These are phyloP conservation scores for Phytoseiulus persimilis DNA, from an alignment of 2,888 invertebrate genomes.

Conservation along the genomic window DNA sequence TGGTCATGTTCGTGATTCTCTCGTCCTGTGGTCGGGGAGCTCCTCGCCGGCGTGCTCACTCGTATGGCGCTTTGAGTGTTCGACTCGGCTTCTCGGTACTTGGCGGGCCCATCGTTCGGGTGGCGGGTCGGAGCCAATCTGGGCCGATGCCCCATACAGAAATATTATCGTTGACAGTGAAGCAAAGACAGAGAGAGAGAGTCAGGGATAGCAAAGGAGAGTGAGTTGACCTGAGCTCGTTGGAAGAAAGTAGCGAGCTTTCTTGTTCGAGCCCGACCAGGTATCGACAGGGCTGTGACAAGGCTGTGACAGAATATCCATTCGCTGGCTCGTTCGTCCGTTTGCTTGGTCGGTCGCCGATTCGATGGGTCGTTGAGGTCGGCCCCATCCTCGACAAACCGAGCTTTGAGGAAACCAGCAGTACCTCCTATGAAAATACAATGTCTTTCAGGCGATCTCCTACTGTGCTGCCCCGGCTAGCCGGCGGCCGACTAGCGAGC, in stretches of 20 bases:
- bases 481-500: not conserved
- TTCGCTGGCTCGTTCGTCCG: not conserved
- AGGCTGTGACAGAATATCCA: conserved; percentile 5
- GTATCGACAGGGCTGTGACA: conserved; percentile 5
- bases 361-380: not conserved
- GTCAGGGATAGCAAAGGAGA: not conserved
- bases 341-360: not conserved
- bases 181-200: not conserved
- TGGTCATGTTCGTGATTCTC: too few relatives aligned
- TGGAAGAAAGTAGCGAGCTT: not conserved
- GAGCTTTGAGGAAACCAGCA: not conserved
- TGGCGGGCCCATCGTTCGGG: not conserved
- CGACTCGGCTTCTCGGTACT: not conserved
- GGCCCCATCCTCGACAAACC: not conserved
- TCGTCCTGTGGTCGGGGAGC: too few relatives aligned
- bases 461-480: not conserved
- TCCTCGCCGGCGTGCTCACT: not conserved
- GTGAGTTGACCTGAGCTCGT: not conserved
- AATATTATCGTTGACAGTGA: not conserved
- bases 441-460: not conserved
- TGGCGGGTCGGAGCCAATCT: not conserved
- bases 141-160: not conserved
- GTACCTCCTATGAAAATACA: not conserved
- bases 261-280: not conserved
- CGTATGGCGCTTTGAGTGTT: not conserved